These are phyloP conservation scores for Apodemia mormo DNA, from an alignment of 2,888 invertebrate species.

Conservation along the genomic window DNA sequence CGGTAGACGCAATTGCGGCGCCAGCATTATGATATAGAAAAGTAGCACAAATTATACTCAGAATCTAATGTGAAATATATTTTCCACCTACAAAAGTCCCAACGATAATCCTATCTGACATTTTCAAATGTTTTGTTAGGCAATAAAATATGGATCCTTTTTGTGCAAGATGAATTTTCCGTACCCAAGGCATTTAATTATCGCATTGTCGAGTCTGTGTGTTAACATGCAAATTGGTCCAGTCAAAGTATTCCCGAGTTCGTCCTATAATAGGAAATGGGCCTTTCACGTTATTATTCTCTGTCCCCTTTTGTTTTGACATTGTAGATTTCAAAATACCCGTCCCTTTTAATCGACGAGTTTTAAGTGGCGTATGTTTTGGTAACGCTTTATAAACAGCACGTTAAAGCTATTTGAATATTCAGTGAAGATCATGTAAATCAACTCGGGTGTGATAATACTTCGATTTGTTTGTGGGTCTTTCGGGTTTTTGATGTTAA, in stretches of 20 bases:
- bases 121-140: conserved; percentile 19
- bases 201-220: conserved; percentile 48
- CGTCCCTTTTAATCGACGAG: conserved; percentile 50
- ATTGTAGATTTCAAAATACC: conserved; percentile 60
- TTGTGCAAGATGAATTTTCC: conserved; percentile 18
- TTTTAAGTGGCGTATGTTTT: conserved; percentile 44
- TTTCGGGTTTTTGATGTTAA: conserved; percentile 14
- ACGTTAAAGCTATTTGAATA: conserved; percentile 25
- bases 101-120: conserved; percentile 12
- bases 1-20: no score
- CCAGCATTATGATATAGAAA: no score
- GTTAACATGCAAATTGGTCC: conserved; percentile 75
- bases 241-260: conserved; percentile 60
- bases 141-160: conserved; percentile 18
- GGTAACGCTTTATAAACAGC: conserved; percentile 35
- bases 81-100: not conserved
- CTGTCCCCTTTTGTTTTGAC: conserved; percentile 59
- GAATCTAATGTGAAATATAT: not conserved
- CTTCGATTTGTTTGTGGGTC: conserved; percentile 14
- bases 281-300: conserved; percentile 66
- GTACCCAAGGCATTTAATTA: conserved; percentile 60
- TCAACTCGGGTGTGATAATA: conserved; percentile 11
- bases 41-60: not conserved
- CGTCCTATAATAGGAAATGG: conserved; percentile 65
- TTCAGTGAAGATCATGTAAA: conserved; percentile 22